phyloP scores from a whole-genome alignment of 2,888 invertebrate genomes.

The Acanthosepion esculentum region DNA sequence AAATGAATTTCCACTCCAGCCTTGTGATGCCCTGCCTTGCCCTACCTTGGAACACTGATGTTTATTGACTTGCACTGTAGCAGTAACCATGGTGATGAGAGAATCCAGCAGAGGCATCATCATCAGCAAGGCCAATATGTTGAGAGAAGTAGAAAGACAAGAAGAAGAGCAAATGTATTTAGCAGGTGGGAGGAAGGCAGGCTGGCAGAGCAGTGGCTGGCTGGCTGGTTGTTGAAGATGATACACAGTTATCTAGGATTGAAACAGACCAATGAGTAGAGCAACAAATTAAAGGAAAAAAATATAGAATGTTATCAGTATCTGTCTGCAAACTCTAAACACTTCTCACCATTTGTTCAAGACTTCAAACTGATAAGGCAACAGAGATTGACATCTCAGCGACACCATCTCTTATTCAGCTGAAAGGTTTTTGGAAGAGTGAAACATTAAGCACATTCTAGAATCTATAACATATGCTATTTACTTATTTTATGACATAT shows the following conservation, averaged over 20 bases:
- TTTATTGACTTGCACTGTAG: conserved; percentile 33
- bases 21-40: not conserved
- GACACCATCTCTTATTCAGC: not conserved
- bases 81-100: conserved; percentile 33
- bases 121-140: not conserved
- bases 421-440: not conserved
- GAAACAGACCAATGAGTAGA: conserved; percentile 10
- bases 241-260: not conserved
- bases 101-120: conserved; percentile 12
- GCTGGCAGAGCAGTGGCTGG: not conserved
- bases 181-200: not conserved
- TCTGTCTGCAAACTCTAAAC: not conserved
- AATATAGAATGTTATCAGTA: not conserved
- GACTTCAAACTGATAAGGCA: not conserved
- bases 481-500: not conserved
- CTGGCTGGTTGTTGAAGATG: conserved; percentile 4
- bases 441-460: not conserved
- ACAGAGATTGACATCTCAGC: not conserved
- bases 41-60: not conserved
- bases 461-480: not conserved
- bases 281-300: not conserved
- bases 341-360: not conserved
- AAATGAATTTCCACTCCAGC: not conserved
- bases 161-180: not conserved
- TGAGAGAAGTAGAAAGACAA: not conserved